phyloP scores from a whole-genome alignment of 2,797 vertebrate species.

The Molossus molossus region DNA sequence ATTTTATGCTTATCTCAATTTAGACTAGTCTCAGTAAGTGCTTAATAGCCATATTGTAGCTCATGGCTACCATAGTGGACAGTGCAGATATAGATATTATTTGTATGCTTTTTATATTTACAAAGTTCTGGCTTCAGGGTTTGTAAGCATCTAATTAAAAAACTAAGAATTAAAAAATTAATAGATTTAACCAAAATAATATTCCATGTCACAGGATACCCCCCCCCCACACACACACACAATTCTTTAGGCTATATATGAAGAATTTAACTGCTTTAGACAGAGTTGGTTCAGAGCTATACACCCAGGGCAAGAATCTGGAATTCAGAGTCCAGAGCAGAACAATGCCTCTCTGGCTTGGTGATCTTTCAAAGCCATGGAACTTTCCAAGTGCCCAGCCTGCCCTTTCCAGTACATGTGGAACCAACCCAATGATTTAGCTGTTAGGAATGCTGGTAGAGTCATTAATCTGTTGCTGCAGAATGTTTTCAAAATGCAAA shows the following conservation, averaged over 20 bases:
- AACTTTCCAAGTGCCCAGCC: constrained; percentile 71
- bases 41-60: background rate
- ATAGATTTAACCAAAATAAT: constrained; percentile 43
- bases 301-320: constrained; percentile 3
- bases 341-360: constrained; percentile 56
- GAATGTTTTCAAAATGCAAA: constrained; percentile 62
- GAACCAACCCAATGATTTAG: constrained; percentile 54
- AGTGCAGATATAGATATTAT: background rate
- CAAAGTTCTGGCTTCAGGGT: constrained; percentile 11
- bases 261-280: constrained; percentile 55
- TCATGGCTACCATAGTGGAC: background rate
- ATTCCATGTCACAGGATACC: background rate
- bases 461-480: constrained; percentile 22
- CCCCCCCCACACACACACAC: background rate
- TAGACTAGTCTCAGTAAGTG: background rate
- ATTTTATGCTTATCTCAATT: constrained; percentile 9
- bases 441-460: constrained; percentile 63
- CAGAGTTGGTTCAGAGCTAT: background rate
- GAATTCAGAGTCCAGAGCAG: background rate
- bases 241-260: constrained; percentile 33
- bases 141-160: constrained; percentile 59
- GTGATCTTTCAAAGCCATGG: constrained; percentile 76
- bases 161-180: background rate
- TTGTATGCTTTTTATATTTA: constrained; percentile 40
- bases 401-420: background rate